Conservation (phyloP, 64 coral and sea anemone species). For the Dendrophyllia cribrosa region DNA sequence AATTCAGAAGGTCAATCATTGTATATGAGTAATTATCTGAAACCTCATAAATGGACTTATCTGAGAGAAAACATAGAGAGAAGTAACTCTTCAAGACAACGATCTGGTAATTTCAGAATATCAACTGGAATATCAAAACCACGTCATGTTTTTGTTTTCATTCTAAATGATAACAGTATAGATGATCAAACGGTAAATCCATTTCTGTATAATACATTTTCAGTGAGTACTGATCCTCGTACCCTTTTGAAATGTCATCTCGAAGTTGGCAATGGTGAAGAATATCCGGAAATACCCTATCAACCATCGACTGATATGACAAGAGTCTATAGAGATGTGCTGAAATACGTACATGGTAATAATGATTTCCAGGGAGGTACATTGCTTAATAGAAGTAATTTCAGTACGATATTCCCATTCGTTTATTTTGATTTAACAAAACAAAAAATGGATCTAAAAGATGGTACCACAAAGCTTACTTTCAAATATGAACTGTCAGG, state of each 20-base stretch:
- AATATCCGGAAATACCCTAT: constrained; percentile 15
- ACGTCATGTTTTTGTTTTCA: constrained; percentile 59
- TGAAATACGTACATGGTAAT: constrained; percentile 26
- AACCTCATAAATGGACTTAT: constrained; percentile 41
- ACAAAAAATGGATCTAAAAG: no score
- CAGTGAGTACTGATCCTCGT: not conserved
- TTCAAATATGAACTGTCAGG: no score
- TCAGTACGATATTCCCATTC: not conserved
- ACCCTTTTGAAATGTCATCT: no score
- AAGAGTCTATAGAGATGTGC: not conserved
- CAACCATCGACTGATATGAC: not conserved
- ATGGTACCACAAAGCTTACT: no score
- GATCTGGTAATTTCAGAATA: constrained; percentile 32
- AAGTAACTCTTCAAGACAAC: not conserved
- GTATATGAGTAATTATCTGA: constrained; percentile 29
- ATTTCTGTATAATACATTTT: constrained; percentile 56
- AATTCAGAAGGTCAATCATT: constrained; percentile 2
- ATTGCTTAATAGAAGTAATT: not conserved
- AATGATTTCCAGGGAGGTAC: constrained; percentile 6
- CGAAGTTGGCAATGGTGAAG: constrained; percentile 26
- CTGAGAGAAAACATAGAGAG: not conserved
- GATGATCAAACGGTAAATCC: constrained; percentile 46
- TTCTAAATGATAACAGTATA: not conserved
- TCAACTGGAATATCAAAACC: not conserved
- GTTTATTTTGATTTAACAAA: no score